Evolutionary conservation across 37 sponge, comb jelly and placozoan genomes (phyloP), one percentile per base, ranked within the genome.

Genomic region (Spongilla lacustris): DNA sequence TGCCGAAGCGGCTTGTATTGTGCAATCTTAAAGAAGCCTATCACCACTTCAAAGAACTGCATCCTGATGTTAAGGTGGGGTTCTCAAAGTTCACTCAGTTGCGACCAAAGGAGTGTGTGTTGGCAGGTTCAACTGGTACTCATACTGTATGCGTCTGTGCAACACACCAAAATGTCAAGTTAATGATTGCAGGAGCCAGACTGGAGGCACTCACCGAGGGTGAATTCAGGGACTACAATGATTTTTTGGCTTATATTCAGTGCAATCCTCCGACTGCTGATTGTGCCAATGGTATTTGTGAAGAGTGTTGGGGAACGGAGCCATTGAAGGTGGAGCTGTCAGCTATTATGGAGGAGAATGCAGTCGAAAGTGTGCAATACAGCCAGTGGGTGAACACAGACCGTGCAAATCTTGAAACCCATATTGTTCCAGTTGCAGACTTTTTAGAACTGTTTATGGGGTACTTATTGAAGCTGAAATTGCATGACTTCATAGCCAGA

Each of bases 81-180:
- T 84, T 89, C 83, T 88, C 84, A 27, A 88, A 88, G 50, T 82
- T 88, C 58, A 36, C 83, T 69, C 70, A 81, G 17, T 50, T 88
- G 58, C 69, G 21, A 73, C 89, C 30, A 34, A 72, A 75, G 50
- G 58, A 50, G 72, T 67, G 83, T 83, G 25, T 88, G 88, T 81
- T 90, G 26, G 85, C 90, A 22, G 89, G 85, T 73, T 68, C 81
- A 78, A 84, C 76, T 80, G 90, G 90, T 41, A 90, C 90, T 29
- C 90, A 90, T 73, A 74, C 85, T 80, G 84, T 89, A 50, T 89
- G 90, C 79, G 90, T 89, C 75, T 87, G 30, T 87, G 88, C 17
- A 87, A 81, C 27, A 76, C 88, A 87, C 38, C 82, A 87, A 50
- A 81, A 87, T 80, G 78, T 80, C 4, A 87, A 80, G 66, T 48